phyloP scores from a whole-genome alignment of 2,113 vertebrate genomes.

The Dasypus novemcinctus region DNA sequence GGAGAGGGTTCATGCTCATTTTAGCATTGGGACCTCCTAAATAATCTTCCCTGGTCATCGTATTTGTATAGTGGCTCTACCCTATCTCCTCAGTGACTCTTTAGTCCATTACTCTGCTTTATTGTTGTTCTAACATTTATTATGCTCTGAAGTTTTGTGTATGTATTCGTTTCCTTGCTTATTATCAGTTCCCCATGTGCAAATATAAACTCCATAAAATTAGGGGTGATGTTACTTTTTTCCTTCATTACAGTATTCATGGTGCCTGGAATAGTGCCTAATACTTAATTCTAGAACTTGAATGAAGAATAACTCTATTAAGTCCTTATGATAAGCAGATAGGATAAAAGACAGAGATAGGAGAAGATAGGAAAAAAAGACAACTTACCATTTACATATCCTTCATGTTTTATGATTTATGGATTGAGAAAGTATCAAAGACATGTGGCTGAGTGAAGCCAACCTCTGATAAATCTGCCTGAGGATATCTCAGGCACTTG shows the following conservation, averaged over 20 bases:
- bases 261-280: neutral
- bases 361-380: slow-evolving; percentile 25
- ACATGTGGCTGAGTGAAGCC: neutral
- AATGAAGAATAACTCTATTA: neutral
- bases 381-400: neutral
- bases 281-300: slow-evolving; percentile 6
- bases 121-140: neutral
- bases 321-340: neutral
- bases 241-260: neutral
- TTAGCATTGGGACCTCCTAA: neutral
- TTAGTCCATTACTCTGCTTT: neutral
- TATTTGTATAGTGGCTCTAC: slow-evolving; percentile 7
- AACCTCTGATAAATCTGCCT: neutral
- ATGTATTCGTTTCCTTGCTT: slow-evolving; percentile 4
- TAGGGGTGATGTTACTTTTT: neutral
- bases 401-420: neutral
- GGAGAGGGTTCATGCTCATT: neutral
- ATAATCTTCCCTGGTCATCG: neutral
- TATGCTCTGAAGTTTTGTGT: neutral
- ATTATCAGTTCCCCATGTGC: neutral
- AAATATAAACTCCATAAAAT: slow-evolving; percentile 23
- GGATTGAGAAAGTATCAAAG: neutral
- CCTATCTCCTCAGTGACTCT: neutral
- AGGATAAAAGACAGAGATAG: neutral
- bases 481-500: neutral